Evolutionary conservation across 2,797 vertebrate genomes (phyloP).

Genomic region (Fistularia tabacaria): DNA sequence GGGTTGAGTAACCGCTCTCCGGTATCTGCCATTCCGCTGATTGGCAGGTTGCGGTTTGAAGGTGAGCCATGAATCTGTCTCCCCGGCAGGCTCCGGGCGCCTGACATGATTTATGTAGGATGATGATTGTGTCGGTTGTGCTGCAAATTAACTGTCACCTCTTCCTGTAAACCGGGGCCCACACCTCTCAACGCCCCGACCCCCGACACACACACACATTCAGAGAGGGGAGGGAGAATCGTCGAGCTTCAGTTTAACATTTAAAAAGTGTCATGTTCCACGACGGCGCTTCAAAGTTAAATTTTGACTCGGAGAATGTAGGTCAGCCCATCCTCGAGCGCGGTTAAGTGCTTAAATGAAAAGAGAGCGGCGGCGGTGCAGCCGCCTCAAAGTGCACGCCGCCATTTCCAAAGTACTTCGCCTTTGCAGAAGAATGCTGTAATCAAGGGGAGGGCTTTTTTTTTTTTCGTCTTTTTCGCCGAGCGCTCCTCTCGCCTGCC

Average conservation of each 20-base stretch:
- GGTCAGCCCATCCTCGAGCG: slow-evolving; percentile 39
- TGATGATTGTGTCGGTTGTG: slow-evolving; percentile 60
- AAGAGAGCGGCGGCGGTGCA: slow-evolving; percentile 6
- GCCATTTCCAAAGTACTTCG: slow-evolving; percentile 6
- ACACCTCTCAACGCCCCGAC: background rate
- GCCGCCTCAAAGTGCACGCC: slow-evolving; percentile 13
- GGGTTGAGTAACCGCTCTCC: slow-evolving; percentile 35
- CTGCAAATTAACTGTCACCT: slow-evolving; percentile 59
- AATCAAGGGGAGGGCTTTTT: slow-evolving; percentile 49
- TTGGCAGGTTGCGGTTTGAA: slow-evolving; percentile 64
- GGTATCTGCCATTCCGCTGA: slow-evolving; percentile 60
- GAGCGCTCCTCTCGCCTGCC: no score
- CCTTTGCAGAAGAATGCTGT: slow-evolving; percentile 19
- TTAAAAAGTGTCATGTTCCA: background rate
- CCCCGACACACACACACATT: no score
- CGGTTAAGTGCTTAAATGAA: slow-evolving; percentile 12
- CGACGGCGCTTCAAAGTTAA: slow-evolving; percentile 2
- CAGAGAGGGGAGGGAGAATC: no score
- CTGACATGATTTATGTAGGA: slow-evolving; percentile 70
- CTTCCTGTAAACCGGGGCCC: slow-evolving; percentile 52
- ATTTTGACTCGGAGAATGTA: slow-evolving; percentile 32
- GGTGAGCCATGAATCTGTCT: slow-evolving; percentile 60
- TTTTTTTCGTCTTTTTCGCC: slow-evolving; percentile 48
- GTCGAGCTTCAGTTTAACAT: no score
- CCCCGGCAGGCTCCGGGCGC: slow-evolving; percentile 51